A percentile compares a stretch with the other conserved stretches of the same genome.
Conservation (phyloP, 2,797 vertebrate genomes). For the Anabas testudineus region DNA sequence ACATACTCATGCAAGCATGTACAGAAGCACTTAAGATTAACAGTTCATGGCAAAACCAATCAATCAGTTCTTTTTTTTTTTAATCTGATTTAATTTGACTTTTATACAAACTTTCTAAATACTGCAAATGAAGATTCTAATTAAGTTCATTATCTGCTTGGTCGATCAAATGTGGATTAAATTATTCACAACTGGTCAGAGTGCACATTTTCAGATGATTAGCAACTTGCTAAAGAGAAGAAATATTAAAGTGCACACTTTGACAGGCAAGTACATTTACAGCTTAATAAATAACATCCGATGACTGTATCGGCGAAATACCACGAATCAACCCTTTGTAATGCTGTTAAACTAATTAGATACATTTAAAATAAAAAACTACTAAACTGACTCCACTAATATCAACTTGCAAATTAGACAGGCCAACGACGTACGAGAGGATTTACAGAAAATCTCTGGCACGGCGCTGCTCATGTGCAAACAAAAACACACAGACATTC, state of each 20-base stretch:
- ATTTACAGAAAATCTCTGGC: not conserved
- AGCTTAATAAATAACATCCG: not conserved
- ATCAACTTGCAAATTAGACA: not conserved
- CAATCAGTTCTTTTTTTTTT: not conserved
- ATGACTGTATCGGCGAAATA: not conserved
- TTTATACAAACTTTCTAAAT: too few relatives aligned
- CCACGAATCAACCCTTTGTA: not conserved
- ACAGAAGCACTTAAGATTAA: not conserved
- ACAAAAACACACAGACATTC: conserved; percentile 35
- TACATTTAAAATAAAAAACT: not conserved
- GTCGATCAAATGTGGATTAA: not conserved
- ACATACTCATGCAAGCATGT: conserved; percentile 16
- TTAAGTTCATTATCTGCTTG: not conserved
- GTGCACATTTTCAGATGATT: too few relatives aligned
- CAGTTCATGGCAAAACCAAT: not conserved
- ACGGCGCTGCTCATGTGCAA: conserved; percentile 17
- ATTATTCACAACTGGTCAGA: too few relatives aligned
- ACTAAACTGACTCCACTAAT: not conserved
- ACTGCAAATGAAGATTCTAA: not conserved
- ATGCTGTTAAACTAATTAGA: not conserved
- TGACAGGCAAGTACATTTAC: not conserved
- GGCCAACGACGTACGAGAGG: not conserved
- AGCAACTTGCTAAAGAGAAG: too few relatives aligned
- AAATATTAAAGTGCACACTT: not conserved
- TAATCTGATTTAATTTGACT: not conserved